Conservation (phyloP, 2,888 invertebrate species). For the Diloba caeruleocephala region DNA sequence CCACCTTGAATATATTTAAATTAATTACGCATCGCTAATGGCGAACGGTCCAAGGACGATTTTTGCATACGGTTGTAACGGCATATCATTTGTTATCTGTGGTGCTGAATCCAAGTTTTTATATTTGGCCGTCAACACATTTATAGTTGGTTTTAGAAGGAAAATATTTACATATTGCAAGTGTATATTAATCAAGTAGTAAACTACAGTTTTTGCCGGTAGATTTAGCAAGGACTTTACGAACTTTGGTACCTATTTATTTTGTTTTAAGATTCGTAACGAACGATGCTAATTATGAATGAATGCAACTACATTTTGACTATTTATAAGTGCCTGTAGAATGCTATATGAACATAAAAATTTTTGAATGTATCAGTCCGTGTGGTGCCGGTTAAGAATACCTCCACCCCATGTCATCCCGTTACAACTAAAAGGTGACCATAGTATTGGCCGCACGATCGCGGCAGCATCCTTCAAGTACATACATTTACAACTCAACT, state of each 20-base stretch:
- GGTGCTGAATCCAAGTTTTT: constrained; percentile 53
- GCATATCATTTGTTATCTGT: constrained; percentile 67
- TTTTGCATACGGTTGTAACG: constrained; percentile 80
- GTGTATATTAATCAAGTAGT: constrained; percentile 29
- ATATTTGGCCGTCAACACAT: constrained; percentile 44
- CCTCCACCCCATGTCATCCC: no score
- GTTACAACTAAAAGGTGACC: no score
- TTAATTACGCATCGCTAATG: constrained; percentile 78
- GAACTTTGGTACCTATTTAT: constrained; percentile 33
- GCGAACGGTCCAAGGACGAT: constrained; percentile 81
- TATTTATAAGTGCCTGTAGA: no score
- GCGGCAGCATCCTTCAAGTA: no score
- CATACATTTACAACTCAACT: no score
- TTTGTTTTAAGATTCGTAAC: constrained; percentile 10
- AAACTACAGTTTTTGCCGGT: constrained; percentile 14
- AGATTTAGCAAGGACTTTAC: constrained; percentile 26
- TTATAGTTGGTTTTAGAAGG: constrained; percentile 27
- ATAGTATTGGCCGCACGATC: no score
- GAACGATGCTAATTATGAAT: no score
- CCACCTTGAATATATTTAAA: constrained; percentile 81
- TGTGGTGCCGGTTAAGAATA: no score
- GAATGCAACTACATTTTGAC: no score
- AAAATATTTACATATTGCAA: constrained; percentile 39
- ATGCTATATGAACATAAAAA: no score
- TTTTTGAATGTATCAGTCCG: no score